Evolutionary conservation across 2,888 invertebrate species (phyloP), one percentile per base, ranked within the genome.

Genomic region (Clostera curtula): DNA sequence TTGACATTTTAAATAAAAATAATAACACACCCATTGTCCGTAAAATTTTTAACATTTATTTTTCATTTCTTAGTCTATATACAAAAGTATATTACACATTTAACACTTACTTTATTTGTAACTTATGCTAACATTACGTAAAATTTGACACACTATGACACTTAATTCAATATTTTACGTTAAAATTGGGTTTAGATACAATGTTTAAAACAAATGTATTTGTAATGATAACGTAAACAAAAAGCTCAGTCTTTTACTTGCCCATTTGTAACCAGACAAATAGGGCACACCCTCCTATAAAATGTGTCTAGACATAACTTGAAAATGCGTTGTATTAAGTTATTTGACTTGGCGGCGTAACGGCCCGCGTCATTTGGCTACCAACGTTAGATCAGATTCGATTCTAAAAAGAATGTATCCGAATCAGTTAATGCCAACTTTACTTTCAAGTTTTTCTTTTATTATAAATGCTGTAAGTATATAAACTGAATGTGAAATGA

Each of bases 181-280:
- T 11, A 27, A 12, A 9, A 24, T 43, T 29, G 28, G 38, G 37
- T n/a, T n/a, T n/a, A n/a, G n/a, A 46, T 36, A 25, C 36, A 35
- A 38, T 33, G 24, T 12, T 14, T 22, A 27, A 34, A 44, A 40
- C 28, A 37, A 38, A 30, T 19, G 8, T 31, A n/a, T n/a, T n/a
- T n/a, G 32, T 23, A 41, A 34, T 32, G 31, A 22, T 38, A 38
- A 48, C 26, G 25, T 45, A 38, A 51, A 54, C 52, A 53, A 57
- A 56, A 64, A 56, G 56, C 49, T 68, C 68, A 67, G 68, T 68
- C 68, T 65, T 67, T 43, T 48, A 40, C 40, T 45, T 45, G 31
- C 36, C 46, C 49, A 37, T 10, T 14, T 23, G 40, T 30, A 36
- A 27, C 37, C 34, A 47, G 36, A 37, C 46, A 40, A 19, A 3